phyloP scores from a whole-genome alignment of 1,140 invertebrate species.

The Orussus abietinus region DNA sequence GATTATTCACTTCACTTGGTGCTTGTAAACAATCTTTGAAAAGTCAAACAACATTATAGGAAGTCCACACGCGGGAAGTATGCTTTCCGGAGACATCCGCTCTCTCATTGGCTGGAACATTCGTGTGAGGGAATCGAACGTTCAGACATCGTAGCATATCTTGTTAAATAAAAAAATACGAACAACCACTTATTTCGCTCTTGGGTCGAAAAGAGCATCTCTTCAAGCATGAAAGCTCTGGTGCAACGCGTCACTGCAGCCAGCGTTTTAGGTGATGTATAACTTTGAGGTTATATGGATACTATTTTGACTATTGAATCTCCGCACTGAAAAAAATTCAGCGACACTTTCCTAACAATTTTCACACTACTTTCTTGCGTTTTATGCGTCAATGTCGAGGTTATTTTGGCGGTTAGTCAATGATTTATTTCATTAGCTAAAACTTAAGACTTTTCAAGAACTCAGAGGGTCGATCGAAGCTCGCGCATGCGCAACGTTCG shows the following conservation, averaged over 20 bases:
- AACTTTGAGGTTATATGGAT: slow-evolving; percentile 18
- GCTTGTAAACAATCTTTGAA: slow-evolving; percentile 47
- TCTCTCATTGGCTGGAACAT: slow-evolving; percentile 27
- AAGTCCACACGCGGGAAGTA: slow-evolving; percentile 31
- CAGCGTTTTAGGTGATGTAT: slow-evolving; percentile 63
- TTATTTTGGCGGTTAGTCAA: neutral
- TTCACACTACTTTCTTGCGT: slow-evolving; percentile 1
- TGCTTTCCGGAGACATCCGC: slow-evolving; percentile 12
- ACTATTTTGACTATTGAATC: slow-evolving; percentile 15
- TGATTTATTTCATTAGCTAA: slow-evolving; percentile 5
- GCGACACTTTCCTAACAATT: slow-evolving; percentile 8
- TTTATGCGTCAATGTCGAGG: neutral
- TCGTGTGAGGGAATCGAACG: too few species aligned
- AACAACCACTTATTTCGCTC: too few species aligned
- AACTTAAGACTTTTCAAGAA: slow-evolving; percentile 1
- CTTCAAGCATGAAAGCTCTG: slow-evolving; percentile 75
- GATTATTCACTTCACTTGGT: slow-evolving; percentile 16
- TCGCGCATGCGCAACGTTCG: neutral
- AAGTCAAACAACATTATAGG: slow-evolving; percentile 35
- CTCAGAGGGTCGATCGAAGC: neutral
- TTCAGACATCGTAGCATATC: too few species aligned
- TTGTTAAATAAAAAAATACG: too few species aligned
- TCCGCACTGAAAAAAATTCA: slow-evolving; percentile 14
- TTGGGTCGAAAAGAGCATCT: too few species aligned
- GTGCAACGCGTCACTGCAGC: slow-evolving; percentile 71